phyloP scores from a whole-genome alignment of 2,113 vertebrate species.

The Cygnus buccinator region DNA sequence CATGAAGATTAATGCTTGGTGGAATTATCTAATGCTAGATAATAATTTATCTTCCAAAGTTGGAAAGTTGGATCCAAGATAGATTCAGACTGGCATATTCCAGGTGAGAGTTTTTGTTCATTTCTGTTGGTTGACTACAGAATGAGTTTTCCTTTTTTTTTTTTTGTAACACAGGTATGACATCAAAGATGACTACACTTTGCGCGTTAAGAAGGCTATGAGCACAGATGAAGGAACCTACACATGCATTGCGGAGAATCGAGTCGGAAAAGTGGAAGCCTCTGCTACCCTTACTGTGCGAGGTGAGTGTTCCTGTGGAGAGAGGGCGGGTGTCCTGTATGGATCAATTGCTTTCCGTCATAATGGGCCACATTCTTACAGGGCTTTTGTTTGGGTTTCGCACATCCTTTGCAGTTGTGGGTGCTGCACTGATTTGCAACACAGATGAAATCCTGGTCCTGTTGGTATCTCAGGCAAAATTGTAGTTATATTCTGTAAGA shows the following conservation, averaged over 20 bases:
- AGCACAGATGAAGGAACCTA: slow-evolving; percentile 91
- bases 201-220: slow-evolving; percentile 91
- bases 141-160: slow-evolving; percentile 7
- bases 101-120: background rate
- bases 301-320: slow-evolving; percentile 78
- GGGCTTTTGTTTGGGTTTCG: background rate
- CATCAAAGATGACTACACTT: slow-evolving; percentile 93
- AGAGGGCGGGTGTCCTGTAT: background rate
- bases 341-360: background rate
- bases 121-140: background rate
- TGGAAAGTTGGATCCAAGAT: slow-evolving; percentile 28
- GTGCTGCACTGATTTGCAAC: background rate
- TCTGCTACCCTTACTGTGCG: slow-evolving; percentile 92
- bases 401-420: background rate
- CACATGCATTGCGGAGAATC: slow-evolving; percentile 93
- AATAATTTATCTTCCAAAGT: slow-evolving; percentile 62
- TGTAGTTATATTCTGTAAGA: background rate
- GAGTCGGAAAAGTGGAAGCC: slow-evolving; percentile 94
- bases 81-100: background rate
- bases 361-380: background rate
- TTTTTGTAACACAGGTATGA: slow-evolving; percentile 85
- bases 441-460: background rate
- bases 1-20: slow-evolving; percentile 55
- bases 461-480: background rate
- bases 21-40: slow-evolving; percentile 66